phyloP scores from a whole-genome alignment of 2,797 vertebrate genomes.

The Malacoraja senta region DNA sequence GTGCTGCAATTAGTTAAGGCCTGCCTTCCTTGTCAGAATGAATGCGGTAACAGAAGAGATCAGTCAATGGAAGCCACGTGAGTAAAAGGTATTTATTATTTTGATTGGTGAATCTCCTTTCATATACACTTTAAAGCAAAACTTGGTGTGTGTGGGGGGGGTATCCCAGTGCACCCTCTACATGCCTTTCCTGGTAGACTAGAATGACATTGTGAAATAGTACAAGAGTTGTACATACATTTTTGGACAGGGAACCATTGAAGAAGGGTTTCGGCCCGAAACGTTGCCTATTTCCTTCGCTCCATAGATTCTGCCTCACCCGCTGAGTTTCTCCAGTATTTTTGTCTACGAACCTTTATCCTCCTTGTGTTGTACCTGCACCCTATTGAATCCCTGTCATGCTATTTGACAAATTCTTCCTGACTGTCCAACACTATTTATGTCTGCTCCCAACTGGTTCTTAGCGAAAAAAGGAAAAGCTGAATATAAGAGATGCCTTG shows the following conservation, averaged over 20 bases:
- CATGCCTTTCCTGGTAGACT: not conserved
- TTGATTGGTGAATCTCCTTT: not conserved
- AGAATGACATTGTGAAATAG: not conserved
- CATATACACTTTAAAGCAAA: not conserved
- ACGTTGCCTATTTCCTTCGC: too few species aligned
- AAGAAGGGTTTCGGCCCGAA: too few species aligned
- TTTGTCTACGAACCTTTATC: conserved; percentile 59
- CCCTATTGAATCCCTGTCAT: conserved; percentile 42
- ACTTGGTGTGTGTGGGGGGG: not conserved
- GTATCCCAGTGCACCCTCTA: conserved; percentile 35
- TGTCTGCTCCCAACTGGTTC: not conserved
- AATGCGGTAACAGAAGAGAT: not conserved
- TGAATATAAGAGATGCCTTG: not conserved
- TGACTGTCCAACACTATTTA: not conserved
- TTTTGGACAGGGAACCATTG: conserved; percentile 67
- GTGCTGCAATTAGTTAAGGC: not conserved
- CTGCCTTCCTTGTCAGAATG: not conserved
- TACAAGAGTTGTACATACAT: conserved; percentile 58
- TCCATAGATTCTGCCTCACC: too few species aligned
- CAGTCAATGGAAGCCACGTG: not conserved
- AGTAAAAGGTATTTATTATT: not conserved
- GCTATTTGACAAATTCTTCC: not conserved
- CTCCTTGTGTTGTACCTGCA: conserved; percentile 65
- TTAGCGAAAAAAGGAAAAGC: not conserved
- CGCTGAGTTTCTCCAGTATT: too few species aligned